Conservation (phyloP, 2,797 vertebrate genomes). For the Eulemur albifrons region DNA sequence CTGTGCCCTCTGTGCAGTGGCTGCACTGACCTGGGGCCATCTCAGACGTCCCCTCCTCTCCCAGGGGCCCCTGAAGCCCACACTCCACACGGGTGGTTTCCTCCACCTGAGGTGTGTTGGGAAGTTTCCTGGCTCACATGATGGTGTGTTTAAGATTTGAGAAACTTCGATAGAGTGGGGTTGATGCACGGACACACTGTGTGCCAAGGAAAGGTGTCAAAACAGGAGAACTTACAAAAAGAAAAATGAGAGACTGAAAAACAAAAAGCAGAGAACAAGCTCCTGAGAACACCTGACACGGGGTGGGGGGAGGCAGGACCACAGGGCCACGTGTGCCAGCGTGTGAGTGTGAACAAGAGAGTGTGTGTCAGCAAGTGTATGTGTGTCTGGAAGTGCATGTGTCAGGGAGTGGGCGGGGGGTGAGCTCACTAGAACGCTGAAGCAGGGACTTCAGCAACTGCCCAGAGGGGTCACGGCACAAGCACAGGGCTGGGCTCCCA, state of each 20-base stretch:
- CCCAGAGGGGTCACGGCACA: background rate
- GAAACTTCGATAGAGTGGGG: constrained; percentile 54
- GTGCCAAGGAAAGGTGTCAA: no score
- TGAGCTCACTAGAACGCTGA: background rate
- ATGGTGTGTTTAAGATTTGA: constrained; percentile 68
- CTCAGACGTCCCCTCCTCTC: background rate
- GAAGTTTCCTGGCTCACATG: background rate
- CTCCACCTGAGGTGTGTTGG: background rate
- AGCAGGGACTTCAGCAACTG: background rate
- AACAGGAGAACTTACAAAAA: no score
- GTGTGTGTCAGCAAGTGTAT: background rate
- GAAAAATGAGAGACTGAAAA: no score
- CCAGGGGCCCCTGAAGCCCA: background rate
- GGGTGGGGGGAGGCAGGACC: background rate
- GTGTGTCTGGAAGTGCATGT: background rate
- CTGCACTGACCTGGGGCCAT: background rate
- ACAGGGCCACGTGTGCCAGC: background rate
- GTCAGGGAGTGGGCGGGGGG: background rate
- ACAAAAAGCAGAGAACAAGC: no score
- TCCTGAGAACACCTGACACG: no score
- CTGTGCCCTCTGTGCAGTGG: background rate
- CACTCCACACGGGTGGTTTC: background rate
- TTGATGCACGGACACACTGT: background rate
- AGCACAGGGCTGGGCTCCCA: background rate
- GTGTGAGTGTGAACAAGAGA: background rate